phyloP scores from a whole-genome alignment of 92 coral and sea anemone genomes.

The Bergia sp. region DNA sequence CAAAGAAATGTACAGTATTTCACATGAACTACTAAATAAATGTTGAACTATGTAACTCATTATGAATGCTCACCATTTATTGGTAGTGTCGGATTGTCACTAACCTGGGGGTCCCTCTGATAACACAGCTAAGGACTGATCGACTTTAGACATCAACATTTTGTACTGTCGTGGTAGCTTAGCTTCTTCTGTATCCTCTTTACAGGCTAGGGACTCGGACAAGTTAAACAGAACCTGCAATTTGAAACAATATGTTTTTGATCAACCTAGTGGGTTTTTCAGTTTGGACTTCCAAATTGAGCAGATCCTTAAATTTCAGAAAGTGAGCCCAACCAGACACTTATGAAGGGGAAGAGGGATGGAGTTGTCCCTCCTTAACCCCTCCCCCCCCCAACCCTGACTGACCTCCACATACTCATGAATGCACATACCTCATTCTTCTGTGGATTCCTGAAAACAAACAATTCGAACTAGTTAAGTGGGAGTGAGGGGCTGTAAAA shows the following conservation, averaged over 20 bases:
- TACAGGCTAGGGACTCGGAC: slow-evolving; percentile 73
- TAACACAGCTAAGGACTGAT: slow-evolving; percentile 90
- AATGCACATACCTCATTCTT: slow-evolving; percentile 73
- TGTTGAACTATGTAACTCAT: too few relatives aligned
- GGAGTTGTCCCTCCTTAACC: not conserved
- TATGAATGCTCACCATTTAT: not conserved
- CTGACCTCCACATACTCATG: not conserved
- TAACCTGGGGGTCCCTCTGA: slow-evolving; percentile 80
- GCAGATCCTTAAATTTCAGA: too few relatives aligned
- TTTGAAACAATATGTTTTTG: not conserved
- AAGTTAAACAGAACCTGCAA: slow-evolving; percentile 79
- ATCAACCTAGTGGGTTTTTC: too few relatives aligned
- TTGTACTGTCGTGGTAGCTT: slow-evolving; percentile 86
- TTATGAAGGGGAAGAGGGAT: too few relatives aligned
- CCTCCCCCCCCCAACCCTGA: not conserved
- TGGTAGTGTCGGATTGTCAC: not conserved
- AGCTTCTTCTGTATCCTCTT: slow-evolving; percentile 64
- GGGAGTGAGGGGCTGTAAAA: too few relatives aligned
- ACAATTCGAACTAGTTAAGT: not conserved
- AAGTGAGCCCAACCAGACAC: too few relatives aligned
- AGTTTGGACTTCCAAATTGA: not conserved
- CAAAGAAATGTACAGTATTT: too few relatives aligned
- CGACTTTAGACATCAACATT: slow-evolving; percentile 88
- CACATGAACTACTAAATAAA: too few relatives aligned
- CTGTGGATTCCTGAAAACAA: slow-evolving; percentile 70